These are phyloP conservation scores for Augochlorella aurata DNA, from an alignment of 2,888 invertebrate genomes.

Conservation along the genomic window DNA sequence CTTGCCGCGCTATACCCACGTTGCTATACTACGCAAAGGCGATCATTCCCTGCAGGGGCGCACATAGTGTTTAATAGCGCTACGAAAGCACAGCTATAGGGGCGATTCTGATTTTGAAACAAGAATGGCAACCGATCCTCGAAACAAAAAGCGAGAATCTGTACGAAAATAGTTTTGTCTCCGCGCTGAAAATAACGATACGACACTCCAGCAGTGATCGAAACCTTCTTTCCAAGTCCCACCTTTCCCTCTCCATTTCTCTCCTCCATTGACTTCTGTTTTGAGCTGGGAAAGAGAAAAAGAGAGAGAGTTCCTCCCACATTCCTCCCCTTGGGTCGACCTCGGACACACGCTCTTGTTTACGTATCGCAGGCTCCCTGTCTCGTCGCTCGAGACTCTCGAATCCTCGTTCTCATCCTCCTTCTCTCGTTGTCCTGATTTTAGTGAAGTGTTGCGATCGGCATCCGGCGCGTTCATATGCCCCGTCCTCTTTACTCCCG, in stretches of 20 bases:
- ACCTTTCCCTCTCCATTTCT: constrained; percentile 15
- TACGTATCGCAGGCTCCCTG: constrained; percentile 61
- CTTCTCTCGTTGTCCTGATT: constrained; percentile 68
- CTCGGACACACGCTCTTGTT: constrained; percentile 69
- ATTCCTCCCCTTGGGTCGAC: constrained; percentile 61
- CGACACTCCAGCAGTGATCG: constrained; percentile 50
- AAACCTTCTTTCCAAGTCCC: constrained; percentile 34
- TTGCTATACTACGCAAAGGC: not conserved
- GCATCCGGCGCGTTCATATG: constrained; percentile 60
- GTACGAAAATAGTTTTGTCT: constrained; percentile 57
- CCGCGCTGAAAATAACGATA: constrained; percentile 53
- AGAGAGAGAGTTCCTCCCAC: constrained; percentile 63
- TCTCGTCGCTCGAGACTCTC: constrained; percentile 51
- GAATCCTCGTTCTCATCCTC: constrained; percentile 65
- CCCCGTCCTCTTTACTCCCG: constrained; percentile 48
- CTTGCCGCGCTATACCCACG: not conserved
- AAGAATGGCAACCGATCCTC: not conserved
- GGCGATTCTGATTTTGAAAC: not conserved
- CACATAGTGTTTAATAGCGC: not conserved
- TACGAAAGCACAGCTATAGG: constrained; percentile 4
- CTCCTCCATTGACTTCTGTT: constrained; percentile 12
- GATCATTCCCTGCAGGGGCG: not conserved
- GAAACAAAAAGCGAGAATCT: constrained; percentile 32
- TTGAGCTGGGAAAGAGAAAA: constrained; percentile 9
- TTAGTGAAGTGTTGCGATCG: constrained; percentile 67